These are phyloP conservation scores for Chrysemys picta DNA, from an alignment of 2,113 vertebrate species.

Conservation along the genomic window DNA sequence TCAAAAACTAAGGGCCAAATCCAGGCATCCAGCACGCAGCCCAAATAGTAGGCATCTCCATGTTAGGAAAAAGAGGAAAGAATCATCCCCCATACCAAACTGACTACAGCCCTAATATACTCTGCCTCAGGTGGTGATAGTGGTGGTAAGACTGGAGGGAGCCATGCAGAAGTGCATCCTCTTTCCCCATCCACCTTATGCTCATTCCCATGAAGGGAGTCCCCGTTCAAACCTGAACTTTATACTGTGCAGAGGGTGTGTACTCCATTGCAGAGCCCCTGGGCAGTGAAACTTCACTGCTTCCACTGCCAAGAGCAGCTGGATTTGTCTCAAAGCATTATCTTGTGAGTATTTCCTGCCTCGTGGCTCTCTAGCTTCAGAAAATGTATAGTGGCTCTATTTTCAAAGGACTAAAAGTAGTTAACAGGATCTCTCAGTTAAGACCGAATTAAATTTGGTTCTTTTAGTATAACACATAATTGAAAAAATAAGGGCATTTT, in stretches of 20 bases:
- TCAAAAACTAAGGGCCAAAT: neutral
- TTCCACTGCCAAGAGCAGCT: neutral
- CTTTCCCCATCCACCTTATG: neutral
- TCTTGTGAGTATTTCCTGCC: neutral
- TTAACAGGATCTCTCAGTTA: constrained; percentile 38
- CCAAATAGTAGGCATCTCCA: neutral
- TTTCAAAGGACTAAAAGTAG: constrained; percentile 45
- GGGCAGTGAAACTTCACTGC: neutral
- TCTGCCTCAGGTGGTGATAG: neutral
- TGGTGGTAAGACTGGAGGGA: neutral
- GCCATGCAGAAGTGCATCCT: neutral
- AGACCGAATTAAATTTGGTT: constrained; percentile 60
- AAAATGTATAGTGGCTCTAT: neutral
- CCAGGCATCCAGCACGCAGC: neutral
- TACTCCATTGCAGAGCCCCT: neutral
- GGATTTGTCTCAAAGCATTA: neutral
- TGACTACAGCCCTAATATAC: neutral
- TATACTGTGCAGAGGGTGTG: neutral
- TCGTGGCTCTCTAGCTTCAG: neutral
- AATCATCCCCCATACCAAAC: neutral
- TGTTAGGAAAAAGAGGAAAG: neutral
- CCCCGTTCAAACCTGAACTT: neutral
- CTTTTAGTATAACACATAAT: constrained; percentile 60
- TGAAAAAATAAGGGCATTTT: constrained; percentile 64
- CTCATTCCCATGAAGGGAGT: neutral